Evolutionary conservation across 2,888 invertebrate genomes (phyloP).

Genomic region (Argyresthia albistria): DNA sequence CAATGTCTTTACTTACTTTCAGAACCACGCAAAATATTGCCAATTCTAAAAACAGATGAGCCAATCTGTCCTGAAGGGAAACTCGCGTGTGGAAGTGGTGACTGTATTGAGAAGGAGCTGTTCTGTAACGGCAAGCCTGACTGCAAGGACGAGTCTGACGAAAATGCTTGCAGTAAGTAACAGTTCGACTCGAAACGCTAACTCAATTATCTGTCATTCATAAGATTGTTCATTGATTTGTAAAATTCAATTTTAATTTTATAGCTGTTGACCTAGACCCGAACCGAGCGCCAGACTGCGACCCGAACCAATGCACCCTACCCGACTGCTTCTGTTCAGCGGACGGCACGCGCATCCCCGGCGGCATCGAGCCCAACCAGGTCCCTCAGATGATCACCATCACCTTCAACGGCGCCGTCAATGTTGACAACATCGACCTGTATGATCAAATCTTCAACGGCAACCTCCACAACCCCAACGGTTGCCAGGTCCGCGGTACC

Average conservation of each 20-base stretch:
- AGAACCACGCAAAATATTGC: slow-evolving; percentile 92
- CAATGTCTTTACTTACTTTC: slow-evolving; percentile 27
- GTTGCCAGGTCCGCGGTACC: slow-evolving; percentile 90
- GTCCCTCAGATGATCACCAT: slow-evolving; percentile 95
- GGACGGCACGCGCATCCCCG: slow-evolving; percentile 91
- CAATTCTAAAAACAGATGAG: slow-evolving; percentile 93
- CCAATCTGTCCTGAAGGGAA: slow-evolving; percentile 93
- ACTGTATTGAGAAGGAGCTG: slow-evolving; percentile 91
- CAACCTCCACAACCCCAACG: slow-evolving; percentile 88
- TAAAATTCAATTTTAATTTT: slow-evolving; percentile 20
- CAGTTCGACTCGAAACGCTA: background rate
- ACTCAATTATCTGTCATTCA: background rate
- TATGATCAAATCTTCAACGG: slow-evolving; percentile 93
- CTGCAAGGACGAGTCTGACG: slow-evolving; percentile 95
- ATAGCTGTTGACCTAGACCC: slow-evolving; percentile 91
- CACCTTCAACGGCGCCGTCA: slow-evolving; percentile 93
- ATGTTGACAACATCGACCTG: slow-evolving; percentile 92
- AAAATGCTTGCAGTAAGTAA: slow-evolving; percentile 94
- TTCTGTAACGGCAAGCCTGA: slow-evolving; percentile 95
- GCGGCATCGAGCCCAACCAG: slow-evolving; percentile 84
- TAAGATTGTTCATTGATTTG: background rate
- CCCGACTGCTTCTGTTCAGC: slow-evolving; percentile 96
- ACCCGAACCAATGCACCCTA: slow-evolving; percentile 87
- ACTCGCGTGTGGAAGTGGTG: slow-evolving; percentile 92
- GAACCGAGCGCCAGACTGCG: slow-evolving; percentile 93